Base-by-base conservation (phyloP, 2,113 vertebrate genomes). In the Tringa solitaria region DNA sequence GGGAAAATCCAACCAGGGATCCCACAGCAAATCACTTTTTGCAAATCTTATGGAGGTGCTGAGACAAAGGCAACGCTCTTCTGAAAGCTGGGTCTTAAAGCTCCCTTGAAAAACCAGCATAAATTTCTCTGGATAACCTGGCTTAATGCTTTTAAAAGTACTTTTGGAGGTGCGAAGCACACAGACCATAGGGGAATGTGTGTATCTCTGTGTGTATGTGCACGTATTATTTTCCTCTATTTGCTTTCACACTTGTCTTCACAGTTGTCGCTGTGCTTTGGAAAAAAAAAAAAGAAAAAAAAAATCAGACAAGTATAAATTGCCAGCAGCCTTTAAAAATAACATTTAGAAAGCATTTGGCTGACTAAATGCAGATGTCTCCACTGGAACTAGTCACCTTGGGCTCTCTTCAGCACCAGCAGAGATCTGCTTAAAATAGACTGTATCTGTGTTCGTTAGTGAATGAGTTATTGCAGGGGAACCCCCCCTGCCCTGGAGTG, bases 301-400 rank as follows among this genome's bases (percentile, higher is more conserved):
- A 61, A 32, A 63, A 39, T 46, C 81, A 39, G 90, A 50, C 50
- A 11, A 91, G 22, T 20, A 70, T 53, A 84, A 84, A 63, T 11
- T 41, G 33, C 89, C 89, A 51, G 46, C 79, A 94, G 35, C n/a
- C 73, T 84, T 89, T 59, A 4, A 54, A 84, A 96, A 90, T 54
- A 88, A 85, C 81, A n/a, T 89, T 95, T 74, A 41, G 60, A 82
- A 78, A 81, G 22, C 77, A 74, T 92, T 80, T 8, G 1, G 43
- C 85, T 67, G 96, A 78, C 92, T 92, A 68, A 30, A 4, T 67
- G 70, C 82, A n/a, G 70, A 79, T 94, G 92, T 89, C 85, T 84
- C 76, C n/a, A 7, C 70, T 59, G 85, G 90, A 92, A 78, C 51
- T 1, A 22, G 61, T 59, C 78, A 70, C 94, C 88, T 67, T 46